phyloP scores from a whole-genome alignment of 2,888 invertebrate species.

The Leptodirus hochenwartii region DNA sequence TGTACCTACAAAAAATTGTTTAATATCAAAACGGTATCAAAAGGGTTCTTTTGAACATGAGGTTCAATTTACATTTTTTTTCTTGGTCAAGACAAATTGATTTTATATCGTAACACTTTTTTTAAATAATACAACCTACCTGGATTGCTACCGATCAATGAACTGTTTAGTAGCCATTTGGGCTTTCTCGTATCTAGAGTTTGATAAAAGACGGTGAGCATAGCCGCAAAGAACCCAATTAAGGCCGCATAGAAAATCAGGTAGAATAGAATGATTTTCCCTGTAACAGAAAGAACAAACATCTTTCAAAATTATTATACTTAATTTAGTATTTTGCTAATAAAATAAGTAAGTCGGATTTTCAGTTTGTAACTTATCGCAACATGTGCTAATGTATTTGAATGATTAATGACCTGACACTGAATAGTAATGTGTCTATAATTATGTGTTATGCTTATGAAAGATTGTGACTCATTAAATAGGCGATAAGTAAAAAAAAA shows the following conservation, averaged over 20 bases:
- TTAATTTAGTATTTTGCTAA: too few species aligned
- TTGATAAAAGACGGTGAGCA: slow-evolving; percentile 89
- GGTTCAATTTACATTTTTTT: too few species aligned
- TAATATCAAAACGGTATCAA: background rate
- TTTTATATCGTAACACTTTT: background rate
- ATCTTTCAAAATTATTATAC: too few species aligned
- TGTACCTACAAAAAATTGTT: background rate
- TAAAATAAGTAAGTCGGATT: too few species aligned
- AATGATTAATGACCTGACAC: too few species aligned
- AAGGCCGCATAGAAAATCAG: slow-evolving; percentile 85
- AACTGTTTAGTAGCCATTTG: slow-evolving; percentile 74
- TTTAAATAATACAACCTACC: slow-evolving; percentile 34
- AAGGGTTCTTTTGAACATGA: background rate
- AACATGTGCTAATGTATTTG: too few species aligned
- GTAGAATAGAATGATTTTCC: slow-evolving; percentile 91
- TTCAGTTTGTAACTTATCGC: too few species aligned
- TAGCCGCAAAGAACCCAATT: slow-evolving; percentile 85
- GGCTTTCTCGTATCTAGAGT: slow-evolving; percentile 72
- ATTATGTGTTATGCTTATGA: too few species aligned
- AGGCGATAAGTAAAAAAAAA: too few species aligned
- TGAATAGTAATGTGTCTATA: too few species aligned
- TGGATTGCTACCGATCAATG: slow-evolving; percentile 86
- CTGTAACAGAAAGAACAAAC: slow-evolving; percentile 51
- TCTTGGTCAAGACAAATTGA: background rate
- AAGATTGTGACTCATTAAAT: too few species aligned